A percentile compares a stretch with the other conserved stretches of the same genome.
Evolutionary conservation across 2,113 vertebrate species (phyloP).

Genomic region (Setophaga kirtlandii): DNA sequence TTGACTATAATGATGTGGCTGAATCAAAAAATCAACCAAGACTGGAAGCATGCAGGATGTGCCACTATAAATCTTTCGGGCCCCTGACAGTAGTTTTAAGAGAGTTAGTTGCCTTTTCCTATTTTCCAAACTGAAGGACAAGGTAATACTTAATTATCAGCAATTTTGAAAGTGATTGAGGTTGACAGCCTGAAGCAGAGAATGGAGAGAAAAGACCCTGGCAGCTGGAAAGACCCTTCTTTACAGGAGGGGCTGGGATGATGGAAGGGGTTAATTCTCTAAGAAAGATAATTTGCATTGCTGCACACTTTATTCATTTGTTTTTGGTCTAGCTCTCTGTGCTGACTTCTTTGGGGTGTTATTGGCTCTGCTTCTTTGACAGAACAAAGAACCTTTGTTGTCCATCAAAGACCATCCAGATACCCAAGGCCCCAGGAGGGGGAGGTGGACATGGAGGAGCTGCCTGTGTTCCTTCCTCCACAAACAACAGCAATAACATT

Average conservation of each 20-base stretch:
- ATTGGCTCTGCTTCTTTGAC: slow-evolving; percentile 16
- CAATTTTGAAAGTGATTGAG: background rate
- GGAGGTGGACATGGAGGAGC: background rate
- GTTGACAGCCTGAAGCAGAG: background rate
- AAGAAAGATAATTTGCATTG: slow-evolving; percentile 26
- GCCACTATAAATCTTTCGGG: background rate
- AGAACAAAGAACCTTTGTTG: slow-evolving; percentile 52
- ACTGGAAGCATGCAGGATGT: background rate
- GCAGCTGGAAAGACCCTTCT: background rate
- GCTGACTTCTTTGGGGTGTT: background rate
- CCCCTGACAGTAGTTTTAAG: background rate
- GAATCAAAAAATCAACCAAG: background rate
- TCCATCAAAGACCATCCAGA: slow-evolving; percentile 32
- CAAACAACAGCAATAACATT: background rate
- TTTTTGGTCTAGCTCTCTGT: background rate
- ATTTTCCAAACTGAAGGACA: background rate
- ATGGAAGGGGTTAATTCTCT: background rate
- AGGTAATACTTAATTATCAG: background rate
- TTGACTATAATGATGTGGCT: background rate
- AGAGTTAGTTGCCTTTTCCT: background rate
- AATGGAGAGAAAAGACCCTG: background rate
- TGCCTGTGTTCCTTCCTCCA: background rate
- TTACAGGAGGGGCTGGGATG: background rate
- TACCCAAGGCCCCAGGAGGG: slow-evolving; percentile 17
- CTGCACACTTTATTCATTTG: slow-evolving; percentile 39